Conservation (phyloP, 2,888 invertebrate species). For the Drosophila merina region DNA sequence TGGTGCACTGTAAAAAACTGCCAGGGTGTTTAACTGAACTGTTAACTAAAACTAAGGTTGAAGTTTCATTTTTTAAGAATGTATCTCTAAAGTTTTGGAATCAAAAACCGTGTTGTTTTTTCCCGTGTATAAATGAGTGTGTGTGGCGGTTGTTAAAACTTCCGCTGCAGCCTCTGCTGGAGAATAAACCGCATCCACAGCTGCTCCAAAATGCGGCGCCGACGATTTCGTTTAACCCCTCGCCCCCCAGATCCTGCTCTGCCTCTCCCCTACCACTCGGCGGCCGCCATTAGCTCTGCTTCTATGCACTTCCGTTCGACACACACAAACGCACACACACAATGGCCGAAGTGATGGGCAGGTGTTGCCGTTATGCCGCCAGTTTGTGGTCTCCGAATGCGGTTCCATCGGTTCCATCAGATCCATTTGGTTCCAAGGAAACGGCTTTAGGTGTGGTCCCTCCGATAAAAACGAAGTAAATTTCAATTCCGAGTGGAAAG, state of each 20-base stretch:
- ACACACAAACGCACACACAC: constrained; percentile 18
- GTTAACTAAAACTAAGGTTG: too few species aligned
- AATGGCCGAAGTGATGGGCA: constrained; percentile 49
- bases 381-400: constrained; percentile 45
- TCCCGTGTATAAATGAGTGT: constrained; percentile 8
- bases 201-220: constrained; percentile 56
- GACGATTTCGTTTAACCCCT: constrained; percentile 11
- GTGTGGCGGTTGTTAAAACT: constrained; percentile 61
- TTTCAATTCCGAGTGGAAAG: constrained; percentile 56
- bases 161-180: constrained; percentile 62
- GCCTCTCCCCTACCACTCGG: background rate
- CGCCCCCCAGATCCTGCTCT: constrained; percentile 9
- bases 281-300: constrained; percentile 48
- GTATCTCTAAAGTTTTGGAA: background rate
- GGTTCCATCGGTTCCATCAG: constrained; percentile 26
- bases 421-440: constrained; percentile 15
- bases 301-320: constrained; percentile 62
- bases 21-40: too few species aligned
- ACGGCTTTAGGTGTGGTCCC: constrained; percentile 33
- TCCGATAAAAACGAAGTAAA: constrained; percentile 50
- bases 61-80: too few species aligned
- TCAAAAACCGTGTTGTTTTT: background rate
- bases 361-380: constrained; percentile 66
- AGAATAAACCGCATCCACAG: constrained; percentile 61
- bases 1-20: constrained; percentile 5